Evolutionary conservation across 2,113 vertebrate genomes (phyloP).

Genomic region (Mustela nigripes): DNA sequence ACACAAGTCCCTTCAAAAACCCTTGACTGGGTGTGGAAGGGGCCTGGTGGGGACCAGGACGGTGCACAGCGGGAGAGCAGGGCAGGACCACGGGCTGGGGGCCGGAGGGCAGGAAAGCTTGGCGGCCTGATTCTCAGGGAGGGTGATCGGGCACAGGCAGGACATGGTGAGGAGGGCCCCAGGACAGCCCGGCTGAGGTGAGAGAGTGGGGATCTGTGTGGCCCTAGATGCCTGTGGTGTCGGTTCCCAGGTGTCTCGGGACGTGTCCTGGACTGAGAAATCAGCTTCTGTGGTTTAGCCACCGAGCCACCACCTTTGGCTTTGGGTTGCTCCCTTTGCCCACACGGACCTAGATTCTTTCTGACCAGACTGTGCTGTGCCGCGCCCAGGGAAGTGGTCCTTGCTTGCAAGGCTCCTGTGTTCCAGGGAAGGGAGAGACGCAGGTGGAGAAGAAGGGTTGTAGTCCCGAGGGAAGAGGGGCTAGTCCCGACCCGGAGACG

Average conservation of each 20-base stretch:
- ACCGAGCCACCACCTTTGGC: not conserved
- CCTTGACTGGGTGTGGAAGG: not conserved
- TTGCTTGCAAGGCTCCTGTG: not conserved
- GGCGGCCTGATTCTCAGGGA: not conserved
- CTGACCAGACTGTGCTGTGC: not conserved
- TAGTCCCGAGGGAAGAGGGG: not conserved
- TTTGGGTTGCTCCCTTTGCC: not conserved
- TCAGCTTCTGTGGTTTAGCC: not conserved
- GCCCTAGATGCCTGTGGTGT: not conserved
- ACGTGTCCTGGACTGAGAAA: not conserved
- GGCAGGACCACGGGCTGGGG: not conserved
- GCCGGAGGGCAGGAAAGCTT: not conserved
- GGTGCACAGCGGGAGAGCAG: not conserved
- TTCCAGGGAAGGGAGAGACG: not conserved
- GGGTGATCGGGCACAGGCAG: too few species aligned
- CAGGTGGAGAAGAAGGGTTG: not conserved
- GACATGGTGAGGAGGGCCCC: not conserved
- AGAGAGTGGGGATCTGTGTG: not conserved
- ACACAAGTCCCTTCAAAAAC: not conserved
- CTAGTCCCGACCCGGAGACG: fast-evolving
- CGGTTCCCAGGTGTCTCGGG: not conserved
- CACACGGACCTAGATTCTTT: not conserved
- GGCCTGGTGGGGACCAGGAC: not conserved
- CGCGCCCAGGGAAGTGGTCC: not conserved
- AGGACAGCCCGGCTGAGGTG: not conserved